Conservation (phyloP, 2,113 vertebrate genomes). For the Phylloscopus whistleri region DNA sequence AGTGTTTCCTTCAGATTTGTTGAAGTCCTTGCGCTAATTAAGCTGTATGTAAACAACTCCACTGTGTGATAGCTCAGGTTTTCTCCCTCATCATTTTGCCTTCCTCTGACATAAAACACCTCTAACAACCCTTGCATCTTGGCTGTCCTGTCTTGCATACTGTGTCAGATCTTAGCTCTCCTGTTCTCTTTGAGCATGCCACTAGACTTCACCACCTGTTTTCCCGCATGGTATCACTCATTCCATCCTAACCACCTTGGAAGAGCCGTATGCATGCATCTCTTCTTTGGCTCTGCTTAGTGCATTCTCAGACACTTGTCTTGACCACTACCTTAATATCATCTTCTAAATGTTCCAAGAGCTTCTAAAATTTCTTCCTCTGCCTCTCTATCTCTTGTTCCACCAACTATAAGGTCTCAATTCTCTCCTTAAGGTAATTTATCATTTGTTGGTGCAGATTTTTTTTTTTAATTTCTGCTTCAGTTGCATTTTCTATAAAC, state of each 20-base stretch:
- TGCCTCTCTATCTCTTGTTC: not conserved
- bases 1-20: not conserved
- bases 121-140: not conserved
- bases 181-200: not conserved
- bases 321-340: not conserved
- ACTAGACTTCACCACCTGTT: not conserved
- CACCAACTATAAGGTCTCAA: not conserved
- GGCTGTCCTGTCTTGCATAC: not conserved
- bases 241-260: not conserved
- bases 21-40: conserved; percentile 4
- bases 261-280: not conserved
- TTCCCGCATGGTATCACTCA: not conserved
- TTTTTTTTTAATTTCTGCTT: not conserved
- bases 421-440: not conserved
- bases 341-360: not conserved
- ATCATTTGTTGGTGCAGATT: not conserved
- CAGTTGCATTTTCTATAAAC: not conserved
- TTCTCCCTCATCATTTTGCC: not conserved
- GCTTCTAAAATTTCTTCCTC: not conserved
- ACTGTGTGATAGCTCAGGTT: not conserved
- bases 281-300: not conserved
- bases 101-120: not conserved
- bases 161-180: not conserved
- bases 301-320: not conserved
- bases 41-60: not conserved